Evolutionary conservation across 1,140 invertebrate genomes (phyloP).

Genomic region (Cyclina sinensis): DNA sequence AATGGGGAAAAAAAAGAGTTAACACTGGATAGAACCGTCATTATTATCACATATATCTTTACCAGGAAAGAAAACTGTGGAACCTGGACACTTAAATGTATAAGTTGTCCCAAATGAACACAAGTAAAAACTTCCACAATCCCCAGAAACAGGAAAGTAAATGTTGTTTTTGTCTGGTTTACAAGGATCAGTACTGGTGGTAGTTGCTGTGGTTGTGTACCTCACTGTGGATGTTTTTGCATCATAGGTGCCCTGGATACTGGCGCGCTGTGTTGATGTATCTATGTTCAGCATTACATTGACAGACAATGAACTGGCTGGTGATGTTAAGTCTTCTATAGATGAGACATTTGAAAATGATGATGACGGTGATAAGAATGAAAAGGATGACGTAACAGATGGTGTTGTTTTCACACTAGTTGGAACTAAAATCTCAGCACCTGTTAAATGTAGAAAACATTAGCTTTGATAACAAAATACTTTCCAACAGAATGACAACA

Average conservation of each 20-base stretch:
- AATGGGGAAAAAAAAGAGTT: not conserved
- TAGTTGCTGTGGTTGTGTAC: not conserved
- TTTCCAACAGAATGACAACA: too few relatives aligned
- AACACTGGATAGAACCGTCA: constrained; percentile 42
- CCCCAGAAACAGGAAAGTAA: constrained; percentile 1
- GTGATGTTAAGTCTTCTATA: not conserved
- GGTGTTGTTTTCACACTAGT: not conserved
- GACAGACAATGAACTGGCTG: not conserved
- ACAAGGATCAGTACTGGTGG: not conserved
- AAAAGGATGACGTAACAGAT: not conserved
- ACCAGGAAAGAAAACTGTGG: constrained; percentile 41
- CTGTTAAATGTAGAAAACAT: constrained; percentile 1
- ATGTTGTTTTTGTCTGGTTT: constrained; percentile 37
- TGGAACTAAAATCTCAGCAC: not conserved
- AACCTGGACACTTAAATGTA: constrained; percentile 44
- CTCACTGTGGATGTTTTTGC: not conserved
- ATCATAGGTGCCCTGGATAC: not conserved
- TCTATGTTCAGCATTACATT: not conserved
- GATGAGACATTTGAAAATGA: constrained; percentile 10
- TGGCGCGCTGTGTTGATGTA: not conserved
- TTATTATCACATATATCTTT: constrained; percentile 49
- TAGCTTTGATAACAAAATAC: too few relatives aligned
- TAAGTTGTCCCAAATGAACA: constrained; percentile 37
- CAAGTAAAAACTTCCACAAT: constrained; percentile 39
- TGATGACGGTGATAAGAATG: not conserved